These are phyloP conservation scores for Azemiops feae DNA, from an alignment of 2,113 vertebrate genomes.

Conservation along the genomic window DNA sequence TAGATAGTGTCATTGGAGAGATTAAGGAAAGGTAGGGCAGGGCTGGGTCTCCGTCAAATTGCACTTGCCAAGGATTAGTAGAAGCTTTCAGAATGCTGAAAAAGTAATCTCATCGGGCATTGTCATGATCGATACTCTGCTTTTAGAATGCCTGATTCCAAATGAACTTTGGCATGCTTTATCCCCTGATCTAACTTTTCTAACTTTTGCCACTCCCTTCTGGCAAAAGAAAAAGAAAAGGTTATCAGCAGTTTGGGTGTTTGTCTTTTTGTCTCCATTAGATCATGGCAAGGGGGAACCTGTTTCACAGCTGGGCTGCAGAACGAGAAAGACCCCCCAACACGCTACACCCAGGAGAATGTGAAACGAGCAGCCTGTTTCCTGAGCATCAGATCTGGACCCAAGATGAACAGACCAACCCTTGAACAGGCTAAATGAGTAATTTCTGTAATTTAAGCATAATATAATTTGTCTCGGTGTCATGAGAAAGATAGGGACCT, in stretches of 20 bases:
- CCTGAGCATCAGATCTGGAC: not conserved
- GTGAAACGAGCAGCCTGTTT: not conserved
- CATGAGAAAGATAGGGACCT: not conserved
- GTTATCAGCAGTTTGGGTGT: not conserved
- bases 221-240: not conserved
- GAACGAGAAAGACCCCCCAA: not conserved
- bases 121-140: not conserved
- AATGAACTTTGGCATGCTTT: not conserved
- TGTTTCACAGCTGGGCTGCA: not conserved
- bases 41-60: not conserved
- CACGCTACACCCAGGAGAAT: not conserved
- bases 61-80: not conserved
- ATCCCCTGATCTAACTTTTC: not conserved
- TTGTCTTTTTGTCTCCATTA: not conserved
- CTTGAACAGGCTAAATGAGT: not conserved
- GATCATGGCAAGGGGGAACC: not conserved
- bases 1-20: not conserved
- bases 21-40: not conserved
- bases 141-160: not conserved
- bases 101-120: not conserved
- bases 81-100: not conserved
- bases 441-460: not conserved
- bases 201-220: not conserved
- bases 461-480: not conserved
- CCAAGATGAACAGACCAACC: not conserved